Evolutionary conservation across 2,113 vertebrate species (phyloP).

Genomic region (Tragelaphus buxtoni): DNA sequence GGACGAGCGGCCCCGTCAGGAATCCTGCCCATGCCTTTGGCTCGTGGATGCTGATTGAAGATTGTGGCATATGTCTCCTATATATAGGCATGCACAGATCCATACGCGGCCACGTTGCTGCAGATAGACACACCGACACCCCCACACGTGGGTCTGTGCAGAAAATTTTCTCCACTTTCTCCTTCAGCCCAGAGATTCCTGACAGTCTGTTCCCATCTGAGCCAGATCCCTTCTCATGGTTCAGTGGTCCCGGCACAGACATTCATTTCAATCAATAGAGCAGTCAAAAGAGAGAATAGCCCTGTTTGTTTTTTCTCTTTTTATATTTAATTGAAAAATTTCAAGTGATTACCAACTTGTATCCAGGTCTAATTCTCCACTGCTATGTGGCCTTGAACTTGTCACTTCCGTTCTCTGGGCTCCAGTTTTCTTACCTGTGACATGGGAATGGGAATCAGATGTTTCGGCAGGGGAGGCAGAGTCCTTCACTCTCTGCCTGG

Average conservation of each 20-base stretch:
- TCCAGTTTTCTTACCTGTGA: not conserved
- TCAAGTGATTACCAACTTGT: constrained; percentile 79
- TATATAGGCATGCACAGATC: constrained; percentile 52
- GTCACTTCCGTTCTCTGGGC: not conserved
- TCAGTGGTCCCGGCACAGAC: constrained; percentile 78
- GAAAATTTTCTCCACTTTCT: constrained; percentile 71
- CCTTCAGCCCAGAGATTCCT: constrained; percentile 79
- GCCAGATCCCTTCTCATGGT: constrained; percentile 87
- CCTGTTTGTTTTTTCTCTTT: constrained; percentile 83
- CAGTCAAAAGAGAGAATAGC: constrained; percentile 86
- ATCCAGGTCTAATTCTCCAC: not conserved
- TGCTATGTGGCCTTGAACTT: not conserved
- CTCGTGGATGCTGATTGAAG: constrained; percentile 61
- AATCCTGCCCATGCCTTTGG: constrained; percentile 47
- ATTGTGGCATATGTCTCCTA: constrained; percentile 66
- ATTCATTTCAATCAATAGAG: constrained; percentile 87
- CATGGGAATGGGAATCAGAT: not conserved
- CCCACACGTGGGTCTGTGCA: constrained; percentile 49
- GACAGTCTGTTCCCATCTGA: constrained; percentile 84
- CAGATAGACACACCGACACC: constrained; percentile 53
- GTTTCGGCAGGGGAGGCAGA: not conserved
- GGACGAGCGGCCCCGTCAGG: not conserved
- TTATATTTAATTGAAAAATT: constrained; percentile 85
- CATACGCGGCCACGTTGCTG: not conserved
- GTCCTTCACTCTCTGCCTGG: not conserved